Evolutionary conservation across 1,140 invertebrate species (phyloP).

Genomic region (Papilio xuthus): DNA sequence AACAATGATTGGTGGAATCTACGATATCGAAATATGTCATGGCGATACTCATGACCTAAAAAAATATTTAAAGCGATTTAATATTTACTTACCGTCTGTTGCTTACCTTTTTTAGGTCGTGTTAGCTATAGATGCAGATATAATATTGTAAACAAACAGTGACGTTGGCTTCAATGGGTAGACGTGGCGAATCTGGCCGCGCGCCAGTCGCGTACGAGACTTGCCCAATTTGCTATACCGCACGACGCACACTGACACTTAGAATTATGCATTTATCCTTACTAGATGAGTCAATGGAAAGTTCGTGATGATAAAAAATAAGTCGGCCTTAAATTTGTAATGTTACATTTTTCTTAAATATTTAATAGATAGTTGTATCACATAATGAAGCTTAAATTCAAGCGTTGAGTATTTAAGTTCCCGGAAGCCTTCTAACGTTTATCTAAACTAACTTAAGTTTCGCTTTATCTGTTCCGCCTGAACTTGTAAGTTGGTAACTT

Average conservation of each 20-base stretch:
- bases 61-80: too few species aligned
- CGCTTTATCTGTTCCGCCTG: background rate
- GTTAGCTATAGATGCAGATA: too few species aligned
- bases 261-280: background rate
- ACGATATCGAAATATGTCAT: too few species aligned
- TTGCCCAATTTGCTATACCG: background rate
- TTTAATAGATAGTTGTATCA: background rate
- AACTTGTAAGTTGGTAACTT: constrained; percentile 1
- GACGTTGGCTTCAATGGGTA: background rate
- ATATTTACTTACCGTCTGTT: too few species aligned
- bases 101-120: too few species aligned
- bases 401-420: background rate
- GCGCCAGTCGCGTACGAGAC: background rate
- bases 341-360: too few species aligned
- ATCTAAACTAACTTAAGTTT: background rate
- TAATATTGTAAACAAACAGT: background rate
- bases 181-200: background rate
- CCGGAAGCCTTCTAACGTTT: background rate
- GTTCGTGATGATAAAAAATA: too few species aligned
- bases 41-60: too few species aligned
- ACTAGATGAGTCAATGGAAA: background rate
- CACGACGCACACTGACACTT: background rate
- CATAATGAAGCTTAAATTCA: background rate
- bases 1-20: too few species aligned
- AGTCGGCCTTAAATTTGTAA: too few species aligned